A percentile compares a stretch with the other conserved stretches of the same genome.
Evolutionary conservation across 1,140 invertebrate species (phyloP).

Genomic region (Scaptomyza hsui): DNA sequence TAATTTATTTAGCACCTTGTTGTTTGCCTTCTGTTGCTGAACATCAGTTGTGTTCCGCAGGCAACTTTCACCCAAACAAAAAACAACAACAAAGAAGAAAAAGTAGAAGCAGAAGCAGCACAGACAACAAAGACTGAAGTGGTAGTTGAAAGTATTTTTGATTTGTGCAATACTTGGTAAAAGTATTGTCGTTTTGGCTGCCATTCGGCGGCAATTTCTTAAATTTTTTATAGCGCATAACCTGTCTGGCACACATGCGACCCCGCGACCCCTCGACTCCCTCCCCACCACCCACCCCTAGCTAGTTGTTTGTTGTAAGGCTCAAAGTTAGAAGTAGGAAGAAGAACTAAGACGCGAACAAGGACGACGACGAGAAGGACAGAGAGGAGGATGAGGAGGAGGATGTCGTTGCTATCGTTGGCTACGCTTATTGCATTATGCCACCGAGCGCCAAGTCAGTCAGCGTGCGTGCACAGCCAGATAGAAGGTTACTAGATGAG

Average conservation of each 20-base stretch:
- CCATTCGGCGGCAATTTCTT: slow-evolving; percentile 74
- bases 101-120: neutral
- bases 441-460: slow-evolving; percentile 39
- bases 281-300: neutral
- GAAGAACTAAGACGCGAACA: slow-evolving; percentile 25
- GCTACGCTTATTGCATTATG: slow-evolving; percentile 79
- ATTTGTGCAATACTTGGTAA: slow-evolving; percentile 74
- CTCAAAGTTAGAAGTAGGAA: slow-evolving; percentile 54
- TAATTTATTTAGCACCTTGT: slow-evolving; percentile 78
- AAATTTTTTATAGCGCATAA: slow-evolving; percentile 81
- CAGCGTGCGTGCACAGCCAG: slow-evolving; percentile 56
- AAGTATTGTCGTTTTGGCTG: slow-evolving; percentile 79
- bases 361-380: too few species aligned
- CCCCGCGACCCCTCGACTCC: slow-evolving; percentile 1
- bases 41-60: slow-evolving; percentile 57
- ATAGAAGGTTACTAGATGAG: neutral
- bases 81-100: slow-evolving; percentile 43
- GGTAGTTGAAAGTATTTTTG: slow-evolving; percentile 65
- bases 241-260: slow-evolving; percentile 78
- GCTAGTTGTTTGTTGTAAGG: slow-evolving; percentile 57
- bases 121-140: slow-evolving; percentile 59
- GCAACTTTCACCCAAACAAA: slow-evolving; percentile 23
- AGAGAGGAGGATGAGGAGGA: too few species aligned
- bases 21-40: slow-evolving; percentile 4
- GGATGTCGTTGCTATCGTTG: slow-evolving; percentile 55